A percentile compares a stretch with the other conserved stretches of the same genome.
Conservation (phyloP, 2,888 invertebrate species). For the Digitonthophagus gazella region DNA sequence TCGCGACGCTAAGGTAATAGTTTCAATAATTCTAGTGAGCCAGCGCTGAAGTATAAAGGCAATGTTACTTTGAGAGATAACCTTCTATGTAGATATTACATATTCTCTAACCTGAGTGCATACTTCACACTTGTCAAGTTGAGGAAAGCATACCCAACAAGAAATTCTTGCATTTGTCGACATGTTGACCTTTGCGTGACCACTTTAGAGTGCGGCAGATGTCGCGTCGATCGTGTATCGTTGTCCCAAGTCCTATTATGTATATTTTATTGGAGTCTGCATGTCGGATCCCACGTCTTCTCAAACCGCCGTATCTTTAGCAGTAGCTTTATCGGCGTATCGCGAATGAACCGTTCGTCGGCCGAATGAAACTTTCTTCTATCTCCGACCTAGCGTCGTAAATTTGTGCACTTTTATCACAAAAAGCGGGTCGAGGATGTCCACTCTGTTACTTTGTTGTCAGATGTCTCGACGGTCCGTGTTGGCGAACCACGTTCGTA, state of each 20-base stretch:
- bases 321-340: background rate
- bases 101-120: no score
- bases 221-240: background rate
- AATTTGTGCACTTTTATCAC: background rate
- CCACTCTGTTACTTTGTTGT: background rate
- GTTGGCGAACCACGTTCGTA: background rate
- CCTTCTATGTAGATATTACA: no score
- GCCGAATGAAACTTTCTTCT: background rate
- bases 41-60: no score
- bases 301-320: background rate
- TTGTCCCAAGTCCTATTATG: background rate
- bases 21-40: no score
- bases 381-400: background rate
- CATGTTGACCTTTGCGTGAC: background rate
- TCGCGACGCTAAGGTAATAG: no score
- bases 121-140: no score
- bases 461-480: background rate
- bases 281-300: background rate
- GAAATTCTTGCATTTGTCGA: background rate
- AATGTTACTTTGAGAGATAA: no score
- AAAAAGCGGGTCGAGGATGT: background rate
- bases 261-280: background rate
- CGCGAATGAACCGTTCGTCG: background rate
- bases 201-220: background rate
- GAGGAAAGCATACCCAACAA: background rate